These are phyloP conservation scores for Clamator glandarius DNA, from an alignment of 2,797 vertebrate genomes.

Conservation along the genomic window DNA sequence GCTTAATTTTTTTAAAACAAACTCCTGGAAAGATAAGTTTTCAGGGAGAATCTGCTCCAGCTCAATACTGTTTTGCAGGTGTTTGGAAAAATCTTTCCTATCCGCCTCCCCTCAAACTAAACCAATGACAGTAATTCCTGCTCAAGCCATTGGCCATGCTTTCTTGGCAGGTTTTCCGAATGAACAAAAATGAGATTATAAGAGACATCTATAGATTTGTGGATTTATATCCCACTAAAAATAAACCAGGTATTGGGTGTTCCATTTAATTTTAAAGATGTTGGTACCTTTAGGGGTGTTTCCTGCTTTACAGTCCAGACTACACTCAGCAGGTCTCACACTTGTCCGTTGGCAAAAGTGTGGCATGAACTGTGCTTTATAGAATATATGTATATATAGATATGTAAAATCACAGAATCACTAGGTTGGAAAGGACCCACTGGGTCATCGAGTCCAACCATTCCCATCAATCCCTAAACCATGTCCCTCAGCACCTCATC, in stretches of 20 bases:
- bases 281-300: not conserved
- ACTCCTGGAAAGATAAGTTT: not conserved
- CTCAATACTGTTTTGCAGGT: not conserved
- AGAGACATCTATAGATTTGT: not conserved
- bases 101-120: not conserved
- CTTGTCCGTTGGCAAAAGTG: not conserved
- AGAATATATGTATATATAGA: too few relatives aligned
- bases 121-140: not conserved
- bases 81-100: not conserved
- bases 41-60: not conserved
- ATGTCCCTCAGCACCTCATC: too few relatives aligned
- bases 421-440: too few relatives aligned
- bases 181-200: not conserved
- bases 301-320: not conserved
- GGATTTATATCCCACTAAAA: not conserved
- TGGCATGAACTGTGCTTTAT: rapidly evolving
- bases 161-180: not conserved
- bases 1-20: not conserved
- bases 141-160: not conserved
- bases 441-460: too few relatives aligned
- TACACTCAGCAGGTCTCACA: not conserved
- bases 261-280: not conserved
- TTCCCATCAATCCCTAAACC: too few relatives aligned
- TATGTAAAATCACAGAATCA: too few relatives aligned
- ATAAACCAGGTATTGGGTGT: not conserved